These are phyloP conservation scores for Venturia canescens DNA, from an alignment of 1,140 invertebrate species.

Conservation along the genomic window DNA sequence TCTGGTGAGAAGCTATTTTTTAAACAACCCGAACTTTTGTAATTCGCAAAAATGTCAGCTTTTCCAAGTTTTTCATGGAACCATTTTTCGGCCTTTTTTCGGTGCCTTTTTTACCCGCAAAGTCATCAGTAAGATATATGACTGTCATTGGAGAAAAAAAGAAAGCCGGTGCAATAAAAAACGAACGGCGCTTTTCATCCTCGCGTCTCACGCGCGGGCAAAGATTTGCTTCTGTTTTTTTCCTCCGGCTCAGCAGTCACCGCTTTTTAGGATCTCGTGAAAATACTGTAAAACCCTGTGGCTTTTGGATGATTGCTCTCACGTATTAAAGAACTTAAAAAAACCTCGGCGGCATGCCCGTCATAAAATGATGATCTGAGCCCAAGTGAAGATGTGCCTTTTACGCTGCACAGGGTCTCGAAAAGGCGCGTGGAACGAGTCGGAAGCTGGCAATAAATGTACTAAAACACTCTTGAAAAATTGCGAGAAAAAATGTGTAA, in stretches of 20 bases:
- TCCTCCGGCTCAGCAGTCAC: background rate
- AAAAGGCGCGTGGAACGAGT: conserved; percentile 11
- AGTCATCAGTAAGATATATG: conserved; percentile 32
- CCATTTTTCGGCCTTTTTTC: background rate
- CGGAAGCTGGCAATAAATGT: conserved; percentile 35
- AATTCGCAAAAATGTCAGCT: background rate
- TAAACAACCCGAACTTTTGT: background rate
- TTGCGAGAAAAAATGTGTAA: background rate
- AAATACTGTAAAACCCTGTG: conserved; percentile 57
- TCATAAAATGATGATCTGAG: conserved; percentile 60
- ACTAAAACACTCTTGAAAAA: conserved; percentile 33
- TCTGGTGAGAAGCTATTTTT: background rate
- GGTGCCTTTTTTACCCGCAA: conserved; percentile 19
- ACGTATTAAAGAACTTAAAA: conserved; percentile 51
- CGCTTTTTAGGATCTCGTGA: conserved; percentile 48
- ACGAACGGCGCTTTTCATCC: background rate
- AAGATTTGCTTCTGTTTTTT: conserved; percentile 10
- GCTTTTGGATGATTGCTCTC: conserved; percentile 41
- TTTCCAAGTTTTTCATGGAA: background rate
- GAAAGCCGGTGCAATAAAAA: conserved; percentile 12
- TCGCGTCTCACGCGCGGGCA: background rate
- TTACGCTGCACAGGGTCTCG: background rate
- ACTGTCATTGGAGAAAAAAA: conserved; percentile 33
- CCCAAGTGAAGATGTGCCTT: conserved; percentile 20
- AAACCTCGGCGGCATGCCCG: conserved; percentile 28